Base-by-base conservation (phyloP, 2,888 invertebrate species). In the Nomada ferruginata region DNA sequence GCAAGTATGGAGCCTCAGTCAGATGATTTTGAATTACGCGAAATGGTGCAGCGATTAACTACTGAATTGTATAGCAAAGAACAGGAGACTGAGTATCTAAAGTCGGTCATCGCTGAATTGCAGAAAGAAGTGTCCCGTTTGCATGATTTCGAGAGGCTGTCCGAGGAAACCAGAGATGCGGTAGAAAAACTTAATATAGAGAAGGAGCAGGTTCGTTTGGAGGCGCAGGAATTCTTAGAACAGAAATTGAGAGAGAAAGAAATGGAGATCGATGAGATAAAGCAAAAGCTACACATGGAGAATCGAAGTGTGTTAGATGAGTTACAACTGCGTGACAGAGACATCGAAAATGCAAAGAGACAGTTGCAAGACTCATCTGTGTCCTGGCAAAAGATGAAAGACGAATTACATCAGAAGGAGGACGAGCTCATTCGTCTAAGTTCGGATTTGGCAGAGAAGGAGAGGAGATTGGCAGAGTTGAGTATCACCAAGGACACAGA, bases 401-500 rank as follows among this genome's bases (percentile, higher is more conserved):
- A 87, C 7, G 82, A 81, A 9, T 65, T 91, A 9, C 84, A 83
- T 4, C 75, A 83, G 26, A 91, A 87, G 36, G 89, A 90, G 0
- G 84, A 87, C 2, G 90, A 92, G 36, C 29, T 92, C 9, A 29
- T 66, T 4, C 74, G 76, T 0, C 68, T 87, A 0, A 87, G 84
- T 11, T 47, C 77, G 1, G 88, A 91, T 20, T 60, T 93, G 3
- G 83, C 85, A 0, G 91, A 92, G 26, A 90, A 89, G 13, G 91
- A 92, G 7, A 80, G 89, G 23, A 82, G 88, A 72, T 64, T 92
- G 0, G 90, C 94, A 85, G 95, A 95, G 85, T 89, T 94, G 79
- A 95, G 92, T 76, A 95, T 94, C 75, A 95, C 95, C 72, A 97
- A 97, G 91, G 97, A 97, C 89, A 92, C 96, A 63, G 97, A 97